Conservation (phyloP, 1,140 invertebrate species). For the Bombus sylvicola region DNA sequence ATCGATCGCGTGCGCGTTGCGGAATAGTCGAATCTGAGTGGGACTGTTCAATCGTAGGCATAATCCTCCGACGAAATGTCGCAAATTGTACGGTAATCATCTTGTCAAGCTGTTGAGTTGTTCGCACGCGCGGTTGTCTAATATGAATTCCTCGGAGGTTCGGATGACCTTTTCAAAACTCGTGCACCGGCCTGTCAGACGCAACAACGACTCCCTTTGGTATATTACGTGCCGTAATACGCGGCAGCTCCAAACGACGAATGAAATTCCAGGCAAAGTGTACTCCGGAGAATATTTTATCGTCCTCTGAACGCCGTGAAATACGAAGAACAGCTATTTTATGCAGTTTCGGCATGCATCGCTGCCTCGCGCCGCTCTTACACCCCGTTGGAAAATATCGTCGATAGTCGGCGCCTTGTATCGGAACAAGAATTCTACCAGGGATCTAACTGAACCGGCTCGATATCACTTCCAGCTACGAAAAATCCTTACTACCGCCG, state of each 20-base stretch:
- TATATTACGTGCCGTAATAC: slow-evolving; percentile 41
- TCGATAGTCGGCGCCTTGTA: neutral
- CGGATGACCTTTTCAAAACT: slow-evolving; percentile 19
- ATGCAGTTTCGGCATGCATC: slow-evolving; percentile 37
- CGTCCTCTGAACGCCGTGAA: slow-evolving; percentile 9
- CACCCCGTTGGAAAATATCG: neutral
- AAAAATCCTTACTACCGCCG: neutral
- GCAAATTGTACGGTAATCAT: slow-evolving; percentile 47
- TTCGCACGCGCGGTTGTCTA: neutral
- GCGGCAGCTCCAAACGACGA: slow-evolving; percentile 9
- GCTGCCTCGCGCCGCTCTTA: neutral
- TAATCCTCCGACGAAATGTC: slow-evolving; percentile 21
- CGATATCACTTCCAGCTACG: neutral
- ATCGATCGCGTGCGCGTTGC: neutral
- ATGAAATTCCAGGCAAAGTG: slow-evolving; percentile 46
- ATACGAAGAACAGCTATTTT: slow-evolving; percentile 38
- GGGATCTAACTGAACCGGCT: neutral
- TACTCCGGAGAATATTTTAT: slow-evolving; percentile 46
- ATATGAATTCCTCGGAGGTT: slow-evolving; percentile 37
- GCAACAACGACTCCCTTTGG: slow-evolving; percentile 52
- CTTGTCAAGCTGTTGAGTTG: slow-evolving; percentile 31
- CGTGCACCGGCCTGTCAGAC: neutral
- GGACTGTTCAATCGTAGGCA: slow-evolving; percentile 5
- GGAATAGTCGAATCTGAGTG: neutral
- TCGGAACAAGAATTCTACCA: neutral